Conservation (phyloP, 2,113 vertebrate genomes). For the Phainopepla nitens region DNA sequence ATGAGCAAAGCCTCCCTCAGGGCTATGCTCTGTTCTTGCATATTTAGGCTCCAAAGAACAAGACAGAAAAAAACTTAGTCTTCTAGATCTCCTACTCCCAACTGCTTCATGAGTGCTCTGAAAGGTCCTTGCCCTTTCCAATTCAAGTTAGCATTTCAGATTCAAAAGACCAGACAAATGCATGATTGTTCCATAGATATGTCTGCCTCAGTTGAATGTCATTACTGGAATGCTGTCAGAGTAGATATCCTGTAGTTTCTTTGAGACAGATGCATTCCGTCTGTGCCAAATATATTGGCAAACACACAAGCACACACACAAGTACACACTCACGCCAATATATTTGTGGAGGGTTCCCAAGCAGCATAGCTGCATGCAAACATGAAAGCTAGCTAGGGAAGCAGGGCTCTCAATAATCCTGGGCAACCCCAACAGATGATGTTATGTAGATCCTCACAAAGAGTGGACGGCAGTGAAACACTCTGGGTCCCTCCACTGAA, state of each 20-base stretch:
- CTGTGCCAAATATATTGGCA: slow-evolving; percentile 22
- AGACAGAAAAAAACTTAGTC: background rate
- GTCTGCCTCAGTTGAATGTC: slow-evolving; percentile 31
- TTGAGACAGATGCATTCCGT: slow-evolving; percentile 30
- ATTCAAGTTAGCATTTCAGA: slow-evolving; percentile 19
- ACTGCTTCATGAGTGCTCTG: background rate
- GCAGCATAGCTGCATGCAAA: background rate
- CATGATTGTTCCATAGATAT: slow-evolving; percentile 32
- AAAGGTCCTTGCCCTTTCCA: slow-evolving; percentile 34
- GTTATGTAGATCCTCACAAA: background rate
- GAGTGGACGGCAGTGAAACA: background rate
- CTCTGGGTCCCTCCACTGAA: background rate
- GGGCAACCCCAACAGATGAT: background rate
- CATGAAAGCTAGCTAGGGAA: background rate
- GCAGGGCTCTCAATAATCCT: background rate
- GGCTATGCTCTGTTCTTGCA: background rate
- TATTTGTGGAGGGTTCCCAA: background rate
- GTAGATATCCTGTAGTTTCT: slow-evolving; percentile 26
- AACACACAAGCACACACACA: background rate
- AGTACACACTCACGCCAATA: background rate
- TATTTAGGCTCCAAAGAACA: background rate
- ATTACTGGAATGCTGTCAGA: slow-evolving; percentile 46
- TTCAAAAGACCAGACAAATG: slow-evolving; percentile 38
- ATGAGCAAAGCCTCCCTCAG: background rate
- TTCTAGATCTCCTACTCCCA: background rate